A percentile compares a stretch with the other conserved stretches of the same genome.
Conservation (phyloP, 2,113 vertebrate genomes). For the Stictonetta naevosa region DNA sequence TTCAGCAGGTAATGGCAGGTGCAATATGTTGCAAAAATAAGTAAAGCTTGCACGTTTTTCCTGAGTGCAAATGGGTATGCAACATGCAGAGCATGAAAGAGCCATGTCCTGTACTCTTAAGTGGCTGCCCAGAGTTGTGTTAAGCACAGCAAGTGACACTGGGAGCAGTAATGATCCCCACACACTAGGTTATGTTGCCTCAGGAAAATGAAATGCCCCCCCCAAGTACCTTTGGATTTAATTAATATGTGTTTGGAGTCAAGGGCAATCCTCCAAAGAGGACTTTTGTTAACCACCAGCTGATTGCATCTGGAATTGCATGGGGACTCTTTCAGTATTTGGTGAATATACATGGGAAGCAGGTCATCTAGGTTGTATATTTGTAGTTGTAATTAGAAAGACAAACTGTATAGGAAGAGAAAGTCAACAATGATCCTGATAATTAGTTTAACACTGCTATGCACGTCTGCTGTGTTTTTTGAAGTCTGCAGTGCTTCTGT, state of each 20-base stretch:
- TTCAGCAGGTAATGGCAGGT: not conserved
- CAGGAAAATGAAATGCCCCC: slow-evolving; percentile 8
- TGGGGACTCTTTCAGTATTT: not conserved
- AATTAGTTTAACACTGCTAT: slow-evolving; percentile 13
- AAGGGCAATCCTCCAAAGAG: not conserved
- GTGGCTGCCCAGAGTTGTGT: not conserved
- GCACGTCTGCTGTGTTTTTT: not conserved
- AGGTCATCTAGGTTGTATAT: not conserved
- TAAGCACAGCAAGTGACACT: not conserved
- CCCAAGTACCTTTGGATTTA: not conserved
- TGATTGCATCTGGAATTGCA: not conserved
- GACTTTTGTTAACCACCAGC: not conserved
- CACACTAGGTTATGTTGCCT: not conserved
- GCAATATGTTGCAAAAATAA: not conserved
- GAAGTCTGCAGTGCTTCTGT: not conserved
- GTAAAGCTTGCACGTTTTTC: not conserved
- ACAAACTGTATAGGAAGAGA: slow-evolving; percentile 17
- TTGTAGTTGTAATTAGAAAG: slow-evolving; percentile 38
- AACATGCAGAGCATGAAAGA: not conserved
- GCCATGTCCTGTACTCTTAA: not conserved
- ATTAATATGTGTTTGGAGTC: slow-evolving; percentile 10
- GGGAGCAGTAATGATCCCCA: not conserved
- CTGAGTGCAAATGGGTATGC: not conserved
- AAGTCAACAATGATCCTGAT: slow-evolving; percentile 9
- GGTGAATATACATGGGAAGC: not conserved